phyloP scores from a whole-genome alignment of 2,888 invertebrate species.

The Folsomia manolachei region DNA sequence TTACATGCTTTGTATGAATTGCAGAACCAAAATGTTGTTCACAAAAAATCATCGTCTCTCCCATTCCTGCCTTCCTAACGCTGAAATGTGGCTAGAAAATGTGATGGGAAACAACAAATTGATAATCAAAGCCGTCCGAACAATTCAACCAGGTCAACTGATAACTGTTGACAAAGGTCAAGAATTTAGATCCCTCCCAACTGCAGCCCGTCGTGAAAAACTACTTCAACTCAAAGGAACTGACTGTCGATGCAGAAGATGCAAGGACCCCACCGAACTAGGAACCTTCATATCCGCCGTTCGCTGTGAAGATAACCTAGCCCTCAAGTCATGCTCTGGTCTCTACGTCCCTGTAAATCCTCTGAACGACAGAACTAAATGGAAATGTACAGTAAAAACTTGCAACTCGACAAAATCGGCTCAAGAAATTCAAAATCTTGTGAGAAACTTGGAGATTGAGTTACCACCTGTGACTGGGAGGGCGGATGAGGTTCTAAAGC shows the following conservation, averaged over 20 bases:
- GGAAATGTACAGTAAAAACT: conserved; percentile 10
- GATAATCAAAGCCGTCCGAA: conserved; percentile 3
- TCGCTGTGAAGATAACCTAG: conserved; percentile 14
- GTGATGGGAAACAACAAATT: conserved; percentile 12
- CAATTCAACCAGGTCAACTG: conserved; percentile 15
- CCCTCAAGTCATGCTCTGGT: conserved; percentile 8
- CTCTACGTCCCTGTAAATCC: conserved; percentile 15
- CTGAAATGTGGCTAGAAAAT: conserved; percentile 27
- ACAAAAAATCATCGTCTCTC: conserved; percentile 7
- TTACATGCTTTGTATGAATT: neutral
- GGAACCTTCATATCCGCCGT: conserved; percentile 20
- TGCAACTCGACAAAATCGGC: conserved; percentile 15
- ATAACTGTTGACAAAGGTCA: conserved; percentile 11
- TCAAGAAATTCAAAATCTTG: conserved; percentile 8
- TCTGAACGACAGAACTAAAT: neutral
- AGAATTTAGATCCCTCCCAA: conserved; percentile 13
- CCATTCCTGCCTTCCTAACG: conserved; percentile 27
- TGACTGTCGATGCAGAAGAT: conserved; percentile 21
- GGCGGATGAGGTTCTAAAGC: conserved; percentile 10
- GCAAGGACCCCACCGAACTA: conserved; percentile 24
- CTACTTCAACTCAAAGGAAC: neutral
- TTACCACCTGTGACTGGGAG: conserved; percentile 4
- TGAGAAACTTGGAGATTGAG: conserved; percentile 20
- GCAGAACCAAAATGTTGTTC: conserved; percentile 13
- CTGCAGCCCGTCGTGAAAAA: conserved; percentile 14